Percentiles rank a stretch among this genome's conserved stretches.
Evolutionary conservation across 2,888 invertebrate genomes (phyloP).

Genomic region (Galerucella nymphaeae): DNA sequence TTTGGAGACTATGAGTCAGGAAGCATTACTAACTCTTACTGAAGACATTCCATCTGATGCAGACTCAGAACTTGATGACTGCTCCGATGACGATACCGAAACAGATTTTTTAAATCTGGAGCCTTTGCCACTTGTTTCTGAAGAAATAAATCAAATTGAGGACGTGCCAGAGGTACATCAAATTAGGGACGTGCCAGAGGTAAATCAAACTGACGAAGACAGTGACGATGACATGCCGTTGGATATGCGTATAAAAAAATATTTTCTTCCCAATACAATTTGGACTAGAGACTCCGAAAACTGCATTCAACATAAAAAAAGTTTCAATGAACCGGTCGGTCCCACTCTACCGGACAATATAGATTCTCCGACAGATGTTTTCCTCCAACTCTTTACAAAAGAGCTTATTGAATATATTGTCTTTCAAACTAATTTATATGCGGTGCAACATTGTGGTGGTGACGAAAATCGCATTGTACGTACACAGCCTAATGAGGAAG

Average conservation of each 20-base stretch:
- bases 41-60: constrained; percentile 17
- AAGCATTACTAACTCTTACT: constrained; percentile 6
- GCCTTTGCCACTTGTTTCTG: too few relatives aligned
- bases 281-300: constrained; percentile 9
- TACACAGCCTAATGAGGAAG: constrained; percentile 13
- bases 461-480: constrained; percentile 13
- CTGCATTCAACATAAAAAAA: constrained; percentile 12
- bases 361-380: constrained; percentile 15
- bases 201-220: constrained; percentile 10
- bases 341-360: constrained; percentile 15
- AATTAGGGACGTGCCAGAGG: too few relatives aligned
- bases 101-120: constrained; percentile 8
- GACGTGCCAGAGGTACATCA: too few relatives aligned
- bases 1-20: constrained; percentile 7
- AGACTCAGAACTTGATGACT: constrained; percentile 18
- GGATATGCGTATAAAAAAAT: constrained; percentile 16
- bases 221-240: constrained; percentile 14
- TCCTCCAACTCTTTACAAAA: constrained; percentile 13
- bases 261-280: constrained; percentile 13
- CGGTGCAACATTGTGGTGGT: constrained; percentile 13
- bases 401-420: constrained; percentile 16
- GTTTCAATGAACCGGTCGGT: constrained; percentile 14
- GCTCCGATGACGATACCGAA: constrained; percentile 11
- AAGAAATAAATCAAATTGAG: too few relatives aligned
- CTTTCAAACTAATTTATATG: constrained; percentile 19